Base-by-base conservation (phyloP, 2,888 invertebrate genomes). In the Scaptomyza parva region DNA sequence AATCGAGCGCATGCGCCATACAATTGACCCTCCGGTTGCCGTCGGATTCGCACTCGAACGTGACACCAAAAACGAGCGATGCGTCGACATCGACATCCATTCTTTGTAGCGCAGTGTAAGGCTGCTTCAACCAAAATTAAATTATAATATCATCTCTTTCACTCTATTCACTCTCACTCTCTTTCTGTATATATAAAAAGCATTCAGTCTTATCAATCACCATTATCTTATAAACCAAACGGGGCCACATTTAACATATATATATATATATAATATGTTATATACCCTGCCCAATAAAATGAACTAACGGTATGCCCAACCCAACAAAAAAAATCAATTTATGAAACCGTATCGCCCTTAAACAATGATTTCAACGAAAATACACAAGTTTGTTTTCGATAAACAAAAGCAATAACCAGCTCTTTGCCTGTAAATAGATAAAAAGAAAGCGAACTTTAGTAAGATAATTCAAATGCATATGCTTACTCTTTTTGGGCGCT, bases 401-500 rank as follows among this genome's bases (percentile, higher is more conserved):
- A 53, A 70, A 70, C 58, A 75, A 75, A 86, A 86, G 82, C 86
- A 84, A 80, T 82, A 76, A 79, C 86, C 79, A 73, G 60, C 73
- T 74, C 70, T 50, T 26, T 45, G 51, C 20, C 80, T 80, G 80
- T 14, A 72, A 80, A 85, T 73, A 78, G 48, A 77, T 35, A 59
- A 72, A 72, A 68, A 69, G 44, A 58, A 44, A 37, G 73, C 22
- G 1, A 1, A 37, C 11, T 48, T 88, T 89, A 89, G 76, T 89
- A 86, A 61, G 24, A 63, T 77, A 57, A 70, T 76, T 53, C 22
- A 52, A 12, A 18, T 33, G 24, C 24, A 24, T 48, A 93, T 93
- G 96, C 97, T 96, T 95, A 98, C 97, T 96, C 94, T 96, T 97
- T 77, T 97, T 96, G 75, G 97, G 94, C 82, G 97, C 95, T 87